A percentile compares a stretch with the other conserved stretches of the same genome.
These are phyloP conservation scores for Fregata magnificens DNA, from an alignment of 2,113 vertebrate species.

Conservation along the genomic window DNA sequence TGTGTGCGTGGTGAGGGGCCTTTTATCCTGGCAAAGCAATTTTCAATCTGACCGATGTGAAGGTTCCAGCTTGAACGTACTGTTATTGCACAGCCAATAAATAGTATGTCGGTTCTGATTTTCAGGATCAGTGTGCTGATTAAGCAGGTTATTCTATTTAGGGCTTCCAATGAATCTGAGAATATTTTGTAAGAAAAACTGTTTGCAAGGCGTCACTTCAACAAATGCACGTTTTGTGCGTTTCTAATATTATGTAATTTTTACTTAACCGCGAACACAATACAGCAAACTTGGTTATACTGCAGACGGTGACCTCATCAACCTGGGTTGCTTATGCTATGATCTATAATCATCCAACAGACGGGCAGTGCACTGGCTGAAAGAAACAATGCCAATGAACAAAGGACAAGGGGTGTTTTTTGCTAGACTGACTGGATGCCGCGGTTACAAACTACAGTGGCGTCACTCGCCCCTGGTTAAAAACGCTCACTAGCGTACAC, in stretches of 20 bases:
- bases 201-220: neutral
- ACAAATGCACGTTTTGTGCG: fast-evolving
- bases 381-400: too few relatives aligned
- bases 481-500: too few relatives aligned
- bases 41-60: fast-evolving
- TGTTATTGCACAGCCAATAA: too few relatives aligned
- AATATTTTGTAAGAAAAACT: too few relatives aligned
- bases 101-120: too few relatives aligned
- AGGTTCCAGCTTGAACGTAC: neutral
- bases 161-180: neutral
- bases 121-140: too few relatives aligned
- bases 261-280: neutral
- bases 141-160: too few relatives aligned
- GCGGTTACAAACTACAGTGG: fast-evolving
- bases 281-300: too few relatives aligned
- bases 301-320: neutral
- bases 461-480: fast-evolving
- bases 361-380: fast-evolving
- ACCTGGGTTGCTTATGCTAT: fast-evolving
- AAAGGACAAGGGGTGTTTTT: neutral
- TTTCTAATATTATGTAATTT: fast-evolving
- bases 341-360: fast-evolving
- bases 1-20: fast-evolving
- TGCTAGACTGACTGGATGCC: neutral
- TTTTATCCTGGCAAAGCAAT: too few relatives aligned